Base-by-base conservation (phyloP, 1,140 invertebrate genomes). In the Scylla paramamosain region DNA sequence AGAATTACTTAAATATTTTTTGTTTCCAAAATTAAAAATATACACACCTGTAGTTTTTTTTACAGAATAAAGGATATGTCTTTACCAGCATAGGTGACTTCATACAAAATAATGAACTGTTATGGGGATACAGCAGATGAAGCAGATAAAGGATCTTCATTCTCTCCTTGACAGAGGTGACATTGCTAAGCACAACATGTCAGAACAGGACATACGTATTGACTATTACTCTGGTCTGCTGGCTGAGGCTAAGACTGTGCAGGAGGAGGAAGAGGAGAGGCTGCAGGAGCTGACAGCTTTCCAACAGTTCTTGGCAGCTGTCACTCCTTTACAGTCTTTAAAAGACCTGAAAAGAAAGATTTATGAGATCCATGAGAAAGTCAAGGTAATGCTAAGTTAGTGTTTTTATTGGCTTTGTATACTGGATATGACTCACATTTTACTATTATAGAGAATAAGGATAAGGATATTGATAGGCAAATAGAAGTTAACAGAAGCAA, bases 231-330 rank as follows among this genome's bases (percentile, higher is more conserved):
- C 96, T 31, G 96, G 96, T 2, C 82, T 96, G 25, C 77, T 95
- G 82, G 77, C 95, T 29, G 96, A 95, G 82, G 91, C 96, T 0
- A 91, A 95, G 89, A 96, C 96, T 10, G 96, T 95, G n/a, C 93
- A 94, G 91, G 93, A 96, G 67, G 95, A 95, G 39, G 96, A 95
- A 77, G 88, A 94, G 20, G 96, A 96, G 39, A 83, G 93, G 8
- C 77, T 96, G 46, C 96, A 96, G 77, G 96, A 95, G 52, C 91
- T 96, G 20, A 95, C 96, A 32, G 96, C 96, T 10, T 96, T 95
- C 31, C 93, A 96, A 46, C 95, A 95, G 31, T 96, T 96, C 86
- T 67, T 96, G 32, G 86, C 93, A 31, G 93, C 96, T 20, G 96
- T 96, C 46, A 95, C 95, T 0, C 96, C 96, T 6, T 48, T 86